phyloP scores from a whole-genome alignment of 2,888 invertebrate species.

The Pomacea canaliculata region DNA sequence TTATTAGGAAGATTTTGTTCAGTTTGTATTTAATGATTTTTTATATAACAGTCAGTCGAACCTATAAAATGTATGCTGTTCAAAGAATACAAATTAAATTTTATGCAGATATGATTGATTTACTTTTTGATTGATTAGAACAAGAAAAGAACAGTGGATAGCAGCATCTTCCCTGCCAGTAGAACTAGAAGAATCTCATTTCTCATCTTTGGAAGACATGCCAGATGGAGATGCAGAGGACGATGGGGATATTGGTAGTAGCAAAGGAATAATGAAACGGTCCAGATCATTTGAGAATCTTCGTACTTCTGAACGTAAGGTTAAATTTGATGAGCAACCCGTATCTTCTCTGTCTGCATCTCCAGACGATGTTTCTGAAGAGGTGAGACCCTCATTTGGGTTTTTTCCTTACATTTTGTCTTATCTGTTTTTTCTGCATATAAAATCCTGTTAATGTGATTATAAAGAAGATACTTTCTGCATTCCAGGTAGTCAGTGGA shows the following conservation, averaged over 20 bases:
- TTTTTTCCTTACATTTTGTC: too few species aligned
- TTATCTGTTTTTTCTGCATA: too few species aligned
- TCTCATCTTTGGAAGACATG: conserved; percentile 1
- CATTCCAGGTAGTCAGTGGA: too few species aligned
- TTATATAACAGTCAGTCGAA: too few species aligned
- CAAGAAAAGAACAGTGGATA: conserved; percentile 32
- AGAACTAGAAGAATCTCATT: not conserved
- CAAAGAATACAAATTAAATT: too few species aligned
- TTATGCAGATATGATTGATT: too few species aligned
- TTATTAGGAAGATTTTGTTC: too few species aligned
- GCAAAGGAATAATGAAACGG: conserved; percentile 47
- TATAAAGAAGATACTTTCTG: too few species aligned
- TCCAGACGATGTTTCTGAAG: not conserved
- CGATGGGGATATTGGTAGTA: conserved; percentile 6
- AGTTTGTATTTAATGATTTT: too few species aligned
- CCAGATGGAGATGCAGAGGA: not conserved
- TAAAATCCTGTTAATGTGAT: too few species aligned
- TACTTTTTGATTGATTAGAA: conserved; percentile 11
- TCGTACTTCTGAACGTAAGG: conserved; percentile 37
- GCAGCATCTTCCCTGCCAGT: not conserved
- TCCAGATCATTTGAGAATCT: conserved; percentile 48
- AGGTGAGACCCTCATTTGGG: not conserved
- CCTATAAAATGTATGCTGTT: too few species aligned
- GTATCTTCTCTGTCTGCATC: conserved; percentile 13
- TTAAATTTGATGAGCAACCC: conserved; percentile 36